phyloP scores from a whole-genome alignment of 2,113 vertebrate species.

The Ptilonorhynchus violaceus region DNA sequence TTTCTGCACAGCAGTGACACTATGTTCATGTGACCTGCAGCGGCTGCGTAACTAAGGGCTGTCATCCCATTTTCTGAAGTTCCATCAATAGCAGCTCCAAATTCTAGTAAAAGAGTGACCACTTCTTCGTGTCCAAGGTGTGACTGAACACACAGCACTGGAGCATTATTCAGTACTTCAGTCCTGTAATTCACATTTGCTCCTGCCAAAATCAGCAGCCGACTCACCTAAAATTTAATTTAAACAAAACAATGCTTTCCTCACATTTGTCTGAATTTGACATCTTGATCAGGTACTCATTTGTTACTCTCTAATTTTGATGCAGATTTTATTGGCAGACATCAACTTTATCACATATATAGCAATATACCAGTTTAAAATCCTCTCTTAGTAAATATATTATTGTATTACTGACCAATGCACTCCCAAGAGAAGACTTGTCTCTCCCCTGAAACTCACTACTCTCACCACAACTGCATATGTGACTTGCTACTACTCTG shows the following conservation, averaged over 20 bases:
- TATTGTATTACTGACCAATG: background rate
- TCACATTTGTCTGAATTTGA: background rate
- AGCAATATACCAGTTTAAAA: background rate
- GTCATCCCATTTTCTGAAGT: constrained; percentile 89
- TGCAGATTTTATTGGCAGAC: background rate
- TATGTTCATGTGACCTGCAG: constrained; percentile 87
- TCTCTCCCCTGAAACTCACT: background rate
- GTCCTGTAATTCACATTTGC: constrained; percentile 96
- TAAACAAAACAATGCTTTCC: background rate
- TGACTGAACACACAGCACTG: constrained; percentile 90
- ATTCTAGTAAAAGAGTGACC: constrained; percentile 86
- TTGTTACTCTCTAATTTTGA: background rate
- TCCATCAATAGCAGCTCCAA: constrained; percentile 86
- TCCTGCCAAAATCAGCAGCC: constrained; percentile 91
- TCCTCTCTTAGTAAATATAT: background rate
- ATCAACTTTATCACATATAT: background rate
- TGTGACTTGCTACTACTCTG: background rate
- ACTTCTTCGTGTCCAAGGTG: constrained; percentile 95
- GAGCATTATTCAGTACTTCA: constrained; percentile 92
- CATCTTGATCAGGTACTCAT: background rate
- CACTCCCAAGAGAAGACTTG: background rate
- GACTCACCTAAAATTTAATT: constrained; percentile 85
- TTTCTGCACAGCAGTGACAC: constrained; percentile 86
- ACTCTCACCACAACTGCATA: background rate
- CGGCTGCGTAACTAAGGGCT: constrained; percentile 87